Conservation (phyloP, 2,888 invertebrate species). For the Zhengitettix transpicula region DNA sequence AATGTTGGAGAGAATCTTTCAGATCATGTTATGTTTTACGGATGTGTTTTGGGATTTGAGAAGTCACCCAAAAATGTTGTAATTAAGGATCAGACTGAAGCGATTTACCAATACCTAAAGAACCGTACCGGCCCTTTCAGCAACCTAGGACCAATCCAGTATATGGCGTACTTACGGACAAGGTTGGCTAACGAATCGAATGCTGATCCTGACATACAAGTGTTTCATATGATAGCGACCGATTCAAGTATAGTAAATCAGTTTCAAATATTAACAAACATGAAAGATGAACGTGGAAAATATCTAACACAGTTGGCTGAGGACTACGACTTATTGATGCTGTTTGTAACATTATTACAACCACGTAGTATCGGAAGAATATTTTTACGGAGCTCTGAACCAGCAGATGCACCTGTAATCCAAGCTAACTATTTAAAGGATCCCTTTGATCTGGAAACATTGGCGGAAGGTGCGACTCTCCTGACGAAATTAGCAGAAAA, state of each 20-base stretch:
- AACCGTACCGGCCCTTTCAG: conserved; percentile 29
- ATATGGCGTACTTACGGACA: conserved; percentile 37
- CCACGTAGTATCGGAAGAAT: conserved; percentile 38
- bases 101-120: conserved; percentile 25
- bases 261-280: not conserved
- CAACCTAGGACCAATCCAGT: conserved; percentile 28
- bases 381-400: conserved; percentile 34
- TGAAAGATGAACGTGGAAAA: not conserved
- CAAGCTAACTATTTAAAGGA: conserved; percentile 44
- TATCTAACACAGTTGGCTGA: not conserved
- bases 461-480: conserved; percentile 31
- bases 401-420: conserved; percentile 39
- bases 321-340: conserved; percentile 19
- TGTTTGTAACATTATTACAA: conserved; percentile 27
- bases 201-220: conserved; percentile 35
- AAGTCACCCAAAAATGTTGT: not conserved
- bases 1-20: conserved; percentile 25
- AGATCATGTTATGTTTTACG: conserved; percentile 21
- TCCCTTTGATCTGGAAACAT: conserved; percentile 33
- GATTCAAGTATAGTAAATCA: conserved; percentile 17
- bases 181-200: conserved; percentile 24
- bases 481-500: conserved; percentile 22
- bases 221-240: conserved; percentile 23
- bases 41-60: conserved; percentile 17
- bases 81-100: no score